phyloP scores from a whole-genome alignment of 2,888 invertebrate genomes.

The Parasteatoda lunata region DNA sequence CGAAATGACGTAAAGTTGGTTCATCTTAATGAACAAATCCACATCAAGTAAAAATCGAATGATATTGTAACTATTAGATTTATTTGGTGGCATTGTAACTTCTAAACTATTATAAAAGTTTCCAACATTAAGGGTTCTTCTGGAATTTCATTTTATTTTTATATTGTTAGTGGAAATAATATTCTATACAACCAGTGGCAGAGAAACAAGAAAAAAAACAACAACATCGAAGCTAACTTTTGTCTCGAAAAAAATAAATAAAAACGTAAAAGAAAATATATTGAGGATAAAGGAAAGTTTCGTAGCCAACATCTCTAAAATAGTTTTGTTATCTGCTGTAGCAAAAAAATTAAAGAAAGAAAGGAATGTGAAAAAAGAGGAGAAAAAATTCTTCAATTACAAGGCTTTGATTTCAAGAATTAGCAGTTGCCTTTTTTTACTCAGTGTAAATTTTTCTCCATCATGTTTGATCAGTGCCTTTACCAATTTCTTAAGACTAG shows the following conservation, averaged over 20 bases:
- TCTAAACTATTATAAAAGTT: constrained; percentile 16
- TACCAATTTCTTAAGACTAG: not conserved
- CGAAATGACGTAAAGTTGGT: constrained; percentile 14
- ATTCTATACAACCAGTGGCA: too few species aligned
- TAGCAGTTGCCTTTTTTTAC: not conserved
- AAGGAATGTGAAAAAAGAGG: not conserved
- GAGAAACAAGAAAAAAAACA: too few species aligned
- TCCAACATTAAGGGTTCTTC: not conserved
- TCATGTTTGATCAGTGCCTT: not conserved
- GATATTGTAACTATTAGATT: constrained; percentile 43
- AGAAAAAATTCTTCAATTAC: constrained; percentile 31
- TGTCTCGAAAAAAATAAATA: too few species aligned
- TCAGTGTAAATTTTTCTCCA: not conserved
- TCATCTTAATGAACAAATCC: not conserved
- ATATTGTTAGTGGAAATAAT: too few species aligned
- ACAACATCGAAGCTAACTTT: too few species aligned
- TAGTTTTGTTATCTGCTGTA: too few species aligned
- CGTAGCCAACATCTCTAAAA: too few species aligned
- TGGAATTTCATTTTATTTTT: too few species aligned
- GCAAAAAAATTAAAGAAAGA: too few species aligned
- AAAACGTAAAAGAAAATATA: too few species aligned
- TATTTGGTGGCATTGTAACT: constrained; percentile 24
- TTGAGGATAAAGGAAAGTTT: too few species aligned
- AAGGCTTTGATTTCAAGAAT: constrained; percentile 12
- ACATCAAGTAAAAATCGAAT: constrained; percentile 4